phyloP scores from a whole-genome alignment of 2,888 invertebrate genomes.

The Epinotia ramella region DNA sequence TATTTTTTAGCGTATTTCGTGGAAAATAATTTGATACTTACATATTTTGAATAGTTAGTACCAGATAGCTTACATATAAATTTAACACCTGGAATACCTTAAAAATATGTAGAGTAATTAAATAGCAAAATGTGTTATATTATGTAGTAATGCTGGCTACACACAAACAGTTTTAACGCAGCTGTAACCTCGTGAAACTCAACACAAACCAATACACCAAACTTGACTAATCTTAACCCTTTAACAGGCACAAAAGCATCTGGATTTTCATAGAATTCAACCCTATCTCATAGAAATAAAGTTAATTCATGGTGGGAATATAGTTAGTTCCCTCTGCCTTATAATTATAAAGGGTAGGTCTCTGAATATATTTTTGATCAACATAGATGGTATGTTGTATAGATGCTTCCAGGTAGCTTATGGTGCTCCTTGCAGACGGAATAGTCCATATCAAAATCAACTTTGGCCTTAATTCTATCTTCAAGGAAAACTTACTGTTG shows the following conservation, averaged over 20 bases:
- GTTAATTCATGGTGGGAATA: no score
- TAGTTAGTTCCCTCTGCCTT: no score
- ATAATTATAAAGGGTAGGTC: no score
- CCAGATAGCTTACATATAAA: slow-evolving; percentile 6
- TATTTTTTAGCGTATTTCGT: slow-evolving; percentile 26
- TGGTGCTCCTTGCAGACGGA: background rate
- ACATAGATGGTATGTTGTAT: background rate
- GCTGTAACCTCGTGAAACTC: no score
- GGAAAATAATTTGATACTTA: slow-evolving; percentile 7
- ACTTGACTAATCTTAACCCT: no score
- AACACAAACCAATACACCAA: no score
- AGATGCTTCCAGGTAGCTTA: slow-evolving; percentile 21
- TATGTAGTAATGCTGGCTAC: background rate
- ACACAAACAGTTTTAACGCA: background rate
- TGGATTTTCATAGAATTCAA: no score
- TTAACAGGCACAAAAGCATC: no score
- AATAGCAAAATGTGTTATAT: background rate
- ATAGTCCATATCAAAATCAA: background rate
- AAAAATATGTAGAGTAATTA: background rate
- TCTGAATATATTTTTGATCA: background rate
- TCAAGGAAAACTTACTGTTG: background rate
- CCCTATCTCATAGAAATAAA: no score
- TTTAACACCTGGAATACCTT: slow-evolving; percentile 3
- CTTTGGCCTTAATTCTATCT: background rate
- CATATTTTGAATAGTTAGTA: slow-evolving; percentile 16